Percentiles rank a stretch among this genome's conserved stretches.
Conservation (phyloP, 2,888 invertebrate genomes). For the Dicycla oo region DNA sequence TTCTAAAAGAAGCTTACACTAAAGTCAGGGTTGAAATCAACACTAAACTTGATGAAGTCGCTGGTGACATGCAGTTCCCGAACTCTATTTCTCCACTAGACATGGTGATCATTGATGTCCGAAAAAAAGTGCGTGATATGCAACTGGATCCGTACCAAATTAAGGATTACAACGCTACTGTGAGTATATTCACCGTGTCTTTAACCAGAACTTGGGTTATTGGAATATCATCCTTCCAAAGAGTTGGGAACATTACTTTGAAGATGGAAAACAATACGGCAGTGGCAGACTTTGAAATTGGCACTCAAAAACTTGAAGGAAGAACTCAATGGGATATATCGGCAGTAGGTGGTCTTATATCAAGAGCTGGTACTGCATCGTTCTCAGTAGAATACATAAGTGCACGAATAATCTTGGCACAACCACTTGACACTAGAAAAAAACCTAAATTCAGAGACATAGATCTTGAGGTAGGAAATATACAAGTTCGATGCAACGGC, state of each 20-base stretch:
- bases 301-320: conserved; percentile 95
- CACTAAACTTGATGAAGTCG: conserved; percentile 92
- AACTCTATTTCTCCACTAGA: conserved; percentile 97
- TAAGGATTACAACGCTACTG: conserved; percentile 93
- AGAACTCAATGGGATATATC: conserved; percentile 95
- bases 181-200: conserved; percentile 92
- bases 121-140: conserved; percentile 92
- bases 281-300: conserved; percentile 92
- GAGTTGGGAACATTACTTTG: conserved; percentile 94
- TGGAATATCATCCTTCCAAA: conserved; percentile 95
- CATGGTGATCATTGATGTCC: conserved; percentile 94
- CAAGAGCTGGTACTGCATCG: conserved; percentile 93
- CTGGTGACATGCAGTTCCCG: conserved; percentile 93
- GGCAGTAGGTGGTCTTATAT: conserved; percentile 92
- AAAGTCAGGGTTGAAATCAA: conserved; percentile 94
- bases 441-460: conserved; percentile 93
- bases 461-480: conserved; percentile 95
- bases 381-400: conserved; percentile 95
- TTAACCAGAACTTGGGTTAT: conserved; percentile 94
- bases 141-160: conserved; percentile 94
- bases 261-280: conserved; percentile 93
- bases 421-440: conserved; percentile 94
- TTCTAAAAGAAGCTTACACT: conserved; percentile 94
- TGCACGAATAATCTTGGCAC: conserved; percentile 92
- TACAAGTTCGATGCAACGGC: conserved; percentile 95